Conservation (phyloP, 30 jellyfish, hydroid and myxozoan genomes). For the Aurelia coerulea region DNA sequence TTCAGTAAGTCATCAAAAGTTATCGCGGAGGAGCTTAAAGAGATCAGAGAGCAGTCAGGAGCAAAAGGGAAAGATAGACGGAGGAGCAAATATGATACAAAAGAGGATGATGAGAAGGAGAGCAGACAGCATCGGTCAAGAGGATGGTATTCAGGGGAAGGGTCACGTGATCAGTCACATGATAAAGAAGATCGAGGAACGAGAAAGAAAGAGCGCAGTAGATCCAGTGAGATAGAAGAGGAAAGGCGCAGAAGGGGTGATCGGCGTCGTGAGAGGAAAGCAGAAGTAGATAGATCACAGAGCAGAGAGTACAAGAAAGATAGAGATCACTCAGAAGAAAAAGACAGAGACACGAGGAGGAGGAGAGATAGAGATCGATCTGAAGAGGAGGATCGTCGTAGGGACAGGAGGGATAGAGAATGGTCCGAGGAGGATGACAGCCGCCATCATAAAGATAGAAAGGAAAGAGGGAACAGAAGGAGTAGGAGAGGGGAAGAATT, state of each 20-base stretch:
- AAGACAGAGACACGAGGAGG: background rate
- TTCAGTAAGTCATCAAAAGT: background rate
- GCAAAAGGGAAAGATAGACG: background rate
- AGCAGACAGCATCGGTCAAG: background rate
- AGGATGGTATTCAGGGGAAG: background rate
- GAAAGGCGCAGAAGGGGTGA: constrained; percentile 11
- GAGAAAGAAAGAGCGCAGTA: background rate
- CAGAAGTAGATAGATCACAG: background rate
- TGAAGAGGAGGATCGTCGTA: background rate
- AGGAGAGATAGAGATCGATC: constrained; percentile 1
- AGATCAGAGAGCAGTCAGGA: background rate
- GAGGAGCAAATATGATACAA: constrained; percentile 1
- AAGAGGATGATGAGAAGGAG: constrained; percentile 6
- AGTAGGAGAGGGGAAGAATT: constrained; percentile 1
- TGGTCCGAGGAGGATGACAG: background rate
- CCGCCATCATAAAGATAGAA: background rate
- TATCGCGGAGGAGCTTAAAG: background rate
- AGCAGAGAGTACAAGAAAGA: background rate
- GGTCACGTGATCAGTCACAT: background rate
- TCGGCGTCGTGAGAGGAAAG: constrained; percentile 16
- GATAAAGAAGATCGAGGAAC: background rate
- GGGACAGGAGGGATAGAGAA: constrained; percentile 1
- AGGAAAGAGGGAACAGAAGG: constrained; percentile 1
- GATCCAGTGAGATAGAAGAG: constrained; percentile 13
- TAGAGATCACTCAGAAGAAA: background rate